Percentiles rank a stretch among this genome's conserved stretches.
phyloP scores from a whole-genome alignment of 2,113 vertebrate genomes.

The Nanorana parkeri region DNA sequence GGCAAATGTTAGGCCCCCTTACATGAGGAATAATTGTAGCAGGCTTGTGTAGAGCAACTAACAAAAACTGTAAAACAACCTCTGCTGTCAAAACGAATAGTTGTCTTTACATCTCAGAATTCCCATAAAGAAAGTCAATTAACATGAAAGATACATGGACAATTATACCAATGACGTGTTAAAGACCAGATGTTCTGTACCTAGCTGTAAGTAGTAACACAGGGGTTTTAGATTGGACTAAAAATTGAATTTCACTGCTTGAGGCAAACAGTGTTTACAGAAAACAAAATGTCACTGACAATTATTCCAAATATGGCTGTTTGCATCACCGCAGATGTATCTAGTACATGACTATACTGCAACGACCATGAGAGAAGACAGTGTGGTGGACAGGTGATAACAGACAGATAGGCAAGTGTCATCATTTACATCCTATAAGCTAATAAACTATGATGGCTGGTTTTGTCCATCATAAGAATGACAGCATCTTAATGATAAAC shows the following conservation, averaged over 20 bases:
- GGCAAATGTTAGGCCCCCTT: no score
- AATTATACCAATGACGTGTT: background rate
- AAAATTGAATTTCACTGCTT: background rate
- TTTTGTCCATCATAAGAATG: no score
- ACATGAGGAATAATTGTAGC: no score
- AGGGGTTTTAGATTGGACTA: background rate
- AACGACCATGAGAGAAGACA: background rate
- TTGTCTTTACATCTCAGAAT: no score
- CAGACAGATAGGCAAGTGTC: background rate
- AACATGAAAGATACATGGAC: background rate
- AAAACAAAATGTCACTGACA: conserved; percentile 22
- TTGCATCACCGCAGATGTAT: background rate
- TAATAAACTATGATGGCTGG: no score
- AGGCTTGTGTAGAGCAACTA: no score
- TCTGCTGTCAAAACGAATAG: no score
- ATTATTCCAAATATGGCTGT: background rate
- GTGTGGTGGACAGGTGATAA: background rate
- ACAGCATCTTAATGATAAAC: no score
- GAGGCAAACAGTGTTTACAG: conserved; percentile 23
- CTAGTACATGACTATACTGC: background rate
- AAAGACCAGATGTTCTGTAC: background rate
- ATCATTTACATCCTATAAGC: no score
- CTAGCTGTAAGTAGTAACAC: conserved; percentile 2
- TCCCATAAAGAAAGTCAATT: background rate
- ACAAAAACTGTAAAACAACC: no score